Percentiles rank a stretch among this genome's conserved stretches.
Evolutionary conservation across 2,113 vertebrate genomes (phyloP).

Genomic region (Tapirus terrestris): DNA sequence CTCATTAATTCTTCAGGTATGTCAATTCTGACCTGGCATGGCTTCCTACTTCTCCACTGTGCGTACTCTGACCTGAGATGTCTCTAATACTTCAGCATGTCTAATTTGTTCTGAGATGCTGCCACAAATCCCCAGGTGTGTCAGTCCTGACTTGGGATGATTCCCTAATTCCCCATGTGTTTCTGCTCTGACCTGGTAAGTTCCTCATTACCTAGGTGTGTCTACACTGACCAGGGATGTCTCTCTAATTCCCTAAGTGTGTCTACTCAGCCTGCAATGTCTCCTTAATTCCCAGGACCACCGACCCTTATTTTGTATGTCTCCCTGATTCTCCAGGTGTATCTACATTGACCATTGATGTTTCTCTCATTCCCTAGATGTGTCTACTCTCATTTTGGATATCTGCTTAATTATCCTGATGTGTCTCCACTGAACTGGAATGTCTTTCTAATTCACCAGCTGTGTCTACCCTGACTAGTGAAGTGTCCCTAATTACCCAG

Average conservation of each 20-base stretch:
- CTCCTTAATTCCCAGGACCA: not conserved
- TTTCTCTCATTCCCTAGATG: not conserved
- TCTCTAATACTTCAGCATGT: not conserved
- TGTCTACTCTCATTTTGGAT: not conserved
- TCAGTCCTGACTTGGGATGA: not conserved
- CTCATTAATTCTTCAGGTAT: not conserved
- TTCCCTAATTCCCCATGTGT: not conserved
- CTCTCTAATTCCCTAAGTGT: not conserved
- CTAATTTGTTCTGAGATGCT: not conserved
- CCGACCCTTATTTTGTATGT: not conserved
- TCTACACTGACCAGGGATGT: not conserved
- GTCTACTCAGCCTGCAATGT: not conserved
- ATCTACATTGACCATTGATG: not conserved
- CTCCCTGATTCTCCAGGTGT: not conserved
- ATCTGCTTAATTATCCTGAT: not conserved
- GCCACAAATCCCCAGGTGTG: not conserved
- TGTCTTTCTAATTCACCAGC: not conserved
- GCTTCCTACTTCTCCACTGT: not conserved
- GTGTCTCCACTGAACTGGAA: not conserved
- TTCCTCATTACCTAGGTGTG: not conserved
- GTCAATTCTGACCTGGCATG: not conserved
- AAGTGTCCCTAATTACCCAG: not conserved
- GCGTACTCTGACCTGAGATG: not conserved
- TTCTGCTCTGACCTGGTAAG: not conserved
- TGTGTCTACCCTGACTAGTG: not conserved